Evolutionary conservation across 1,140 invertebrate genomes (phyloP), one percentile per base, ranked within the genome.

Genomic region (Rhyzopertha dominica): DNA sequence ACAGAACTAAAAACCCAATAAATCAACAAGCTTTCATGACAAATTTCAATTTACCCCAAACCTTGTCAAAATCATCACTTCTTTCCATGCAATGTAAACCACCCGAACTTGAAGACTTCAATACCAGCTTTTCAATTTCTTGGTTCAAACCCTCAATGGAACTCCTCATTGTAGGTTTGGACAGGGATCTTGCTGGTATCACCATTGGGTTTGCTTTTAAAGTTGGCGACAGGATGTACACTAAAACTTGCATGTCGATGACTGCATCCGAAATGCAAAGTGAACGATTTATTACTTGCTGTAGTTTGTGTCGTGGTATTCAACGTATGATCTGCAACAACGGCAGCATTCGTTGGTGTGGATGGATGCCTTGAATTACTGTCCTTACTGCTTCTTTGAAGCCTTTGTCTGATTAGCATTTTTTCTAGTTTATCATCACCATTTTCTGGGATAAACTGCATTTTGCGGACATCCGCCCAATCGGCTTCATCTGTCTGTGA

Each of bases 141-240:
- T 87, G 85, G 69, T 89, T 90, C 2, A 90, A 73, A 24, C 85
- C 86, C 69, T 90, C 87, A 14, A 89, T 85, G 34, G 87, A 90
- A 52, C 81, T 88, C 41, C 86, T 74, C 70, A 88, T 84, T 41
- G 82, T 79, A n/a, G 59, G 46, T 45, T 59, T 61, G 41, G 56
- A 52, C 16, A 61, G 24, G 17, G 60, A 58, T 49, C 59, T 79
- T 37, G 73, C 59, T 41, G 74, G 73, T 47, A 76, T 75, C 52
- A 70, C 73, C 57, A 77, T 74, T 34, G 76, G 76, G 63, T 73
- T 76, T 58, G 73, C 70, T 62, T 76, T 75, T 63, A 66, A 63
- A 64, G 47, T 52, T 48, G 57, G 58, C 43, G 53, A 43, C 12
- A 61, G 17, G 25, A 62, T 51, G 35, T 48, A 56, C 26, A 54